Base-by-base conservation (phyloP, 1,140 invertebrate species). In the Diorhabda carinulata region DNA sequence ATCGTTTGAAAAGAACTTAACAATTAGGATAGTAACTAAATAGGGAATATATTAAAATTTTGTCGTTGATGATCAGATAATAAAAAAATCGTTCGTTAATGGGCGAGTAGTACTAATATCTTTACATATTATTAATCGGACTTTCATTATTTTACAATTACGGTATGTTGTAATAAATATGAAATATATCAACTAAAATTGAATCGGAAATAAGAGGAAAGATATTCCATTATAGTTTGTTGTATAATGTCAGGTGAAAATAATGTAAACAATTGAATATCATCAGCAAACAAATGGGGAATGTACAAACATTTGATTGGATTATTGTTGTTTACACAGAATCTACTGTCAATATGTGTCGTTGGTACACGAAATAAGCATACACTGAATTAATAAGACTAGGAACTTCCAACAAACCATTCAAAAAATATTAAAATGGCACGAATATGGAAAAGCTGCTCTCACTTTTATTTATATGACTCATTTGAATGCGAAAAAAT, bases 311-410 rank as follows among this genome's bases (percentile, higher is more conserved):
- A 61, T 41, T 61, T 41, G 59, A 61, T 61, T 61, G 59, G 59
- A 61, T 61, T 61, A 61, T 61, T 61, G 59, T 61, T 61, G 59
- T 61, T 61, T 41, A 41, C 59, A 8, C 42, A 61, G 9, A 61
- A 41, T n/a, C 10, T 43, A 8, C 9, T 9, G 25, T 5, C 25
- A 41, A 41, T 9, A 61, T 61, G 25, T 40, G 25, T 8, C 42
- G 25, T 10, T 41, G 3, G 25, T 41, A 3, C 3, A 43, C 25
- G 25, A 41, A 4, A 61, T 61, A 41, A 41, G 40, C 4, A 61
- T 61, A 4, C 59, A 43, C 59, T 4, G 25, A 25, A 41, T 61
- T 61, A 61, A 10, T 8, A n/a, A n/a, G 47, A 52, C 3, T n/a
- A 52, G 47, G 47, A 52, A 52, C 47, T 52, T 52, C n/a, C n/a